Base-by-base conservation (phyloP, 2,888 invertebrate species). In the Cryptus viduatorius region DNA sequence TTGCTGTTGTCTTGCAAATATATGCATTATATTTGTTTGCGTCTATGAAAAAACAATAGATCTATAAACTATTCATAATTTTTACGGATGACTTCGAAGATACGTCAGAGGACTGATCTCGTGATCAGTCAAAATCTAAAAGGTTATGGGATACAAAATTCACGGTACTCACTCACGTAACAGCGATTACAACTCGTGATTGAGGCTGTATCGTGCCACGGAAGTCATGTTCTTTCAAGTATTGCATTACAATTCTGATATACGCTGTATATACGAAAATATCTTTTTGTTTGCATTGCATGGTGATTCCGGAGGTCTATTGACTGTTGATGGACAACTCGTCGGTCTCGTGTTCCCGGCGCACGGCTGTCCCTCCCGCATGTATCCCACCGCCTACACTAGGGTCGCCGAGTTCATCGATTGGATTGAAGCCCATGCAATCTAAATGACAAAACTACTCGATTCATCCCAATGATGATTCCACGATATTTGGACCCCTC, bases 71-170 rank as follows among this genome's bases (percentile, higher is more conserved):
- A 64, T 46, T 14, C 61, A 65, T 10, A 31, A 12, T 56, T 83
- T 83, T 4, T 76, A 93, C 88, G 79, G 86, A 59, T 82, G 0
- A 85, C 84, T 4, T 87, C 90, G 12, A 83, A 80, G 5, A 88
- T 91, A 88, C 87, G 95, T 42, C 96, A 96, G 87, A 94, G 93
- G 73, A 95, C 95, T 0, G 87, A 94, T 50, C 94, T 96, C 0
- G 94, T 95, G 0, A 94, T 95, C 89, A 94, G 95, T 89, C 1
- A 2, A 80, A 1, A 71, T 78, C 8, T 92, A 91, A 67, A 4
- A 0, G 0, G 24, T 5, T 0, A 8, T n/a, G 7, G 19, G 67
- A 7, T 71, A 83, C 42, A 68, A 77, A 4, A 53, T 92, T 24
- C 76, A 89, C 72, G 19, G 67, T 3, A 86, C 79, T 61, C 87